A percentile compares a stretch with the other conserved stretches of the same genome.
phyloP scores from a whole-genome alignment of 2,113 vertebrate genomes.

The Macroglossus sobrinus region DNA sequence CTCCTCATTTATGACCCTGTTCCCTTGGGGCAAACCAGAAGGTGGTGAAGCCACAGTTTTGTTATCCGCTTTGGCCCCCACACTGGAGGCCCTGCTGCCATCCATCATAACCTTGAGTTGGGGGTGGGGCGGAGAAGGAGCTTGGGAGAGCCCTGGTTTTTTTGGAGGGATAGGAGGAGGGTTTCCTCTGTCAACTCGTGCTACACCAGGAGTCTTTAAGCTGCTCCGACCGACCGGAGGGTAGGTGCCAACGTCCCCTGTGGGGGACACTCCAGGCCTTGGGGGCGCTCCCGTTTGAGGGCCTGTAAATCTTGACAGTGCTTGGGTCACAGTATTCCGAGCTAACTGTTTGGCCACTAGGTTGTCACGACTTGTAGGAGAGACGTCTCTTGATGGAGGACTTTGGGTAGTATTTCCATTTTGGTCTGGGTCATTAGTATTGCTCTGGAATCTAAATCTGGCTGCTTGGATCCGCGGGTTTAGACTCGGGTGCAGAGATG shows the following conservation, averaged over 20 bases:
- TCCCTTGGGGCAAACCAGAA: constrained; percentile 85
- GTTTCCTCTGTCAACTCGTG: constrained; percentile 96
- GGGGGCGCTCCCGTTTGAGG: constrained; percentile 84
- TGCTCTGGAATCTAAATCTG: constrained; percentile 94
- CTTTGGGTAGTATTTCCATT: constrained; percentile 94
- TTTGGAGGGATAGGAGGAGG: constrained; percentile 99
- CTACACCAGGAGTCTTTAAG: constrained; percentile 91
- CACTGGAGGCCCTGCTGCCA: constrained; percentile 87
- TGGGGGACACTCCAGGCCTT: constrained; percentile 80
- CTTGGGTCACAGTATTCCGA: constrained; percentile 97
- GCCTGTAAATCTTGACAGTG: constrained; percentile 95
- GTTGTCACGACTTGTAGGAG: constrained; percentile 95
- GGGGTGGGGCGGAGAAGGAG: constrained; percentile 95
- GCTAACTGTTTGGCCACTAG: constrained; percentile 95
- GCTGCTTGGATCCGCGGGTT: constrained; percentile 96
- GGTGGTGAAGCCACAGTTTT: constrained; percentile 84
- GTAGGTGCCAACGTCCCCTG: constrained; percentile 84
- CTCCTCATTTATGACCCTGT: constrained; percentile 88
- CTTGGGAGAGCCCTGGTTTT: constrained; percentile 98
- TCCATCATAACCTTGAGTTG: constrained; percentile 93
- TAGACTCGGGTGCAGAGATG: constrained; percentile 85
- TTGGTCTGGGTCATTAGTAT: constrained; percentile 94
- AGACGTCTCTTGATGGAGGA: constrained; percentile 92
- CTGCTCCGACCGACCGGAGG: constrained; percentile 81
- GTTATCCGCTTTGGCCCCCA: constrained; percentile 86